phyloP scores from a whole-genome alignment of 2,113 vertebrate genomes.

The Chloropsis cyanopogon region DNA sequence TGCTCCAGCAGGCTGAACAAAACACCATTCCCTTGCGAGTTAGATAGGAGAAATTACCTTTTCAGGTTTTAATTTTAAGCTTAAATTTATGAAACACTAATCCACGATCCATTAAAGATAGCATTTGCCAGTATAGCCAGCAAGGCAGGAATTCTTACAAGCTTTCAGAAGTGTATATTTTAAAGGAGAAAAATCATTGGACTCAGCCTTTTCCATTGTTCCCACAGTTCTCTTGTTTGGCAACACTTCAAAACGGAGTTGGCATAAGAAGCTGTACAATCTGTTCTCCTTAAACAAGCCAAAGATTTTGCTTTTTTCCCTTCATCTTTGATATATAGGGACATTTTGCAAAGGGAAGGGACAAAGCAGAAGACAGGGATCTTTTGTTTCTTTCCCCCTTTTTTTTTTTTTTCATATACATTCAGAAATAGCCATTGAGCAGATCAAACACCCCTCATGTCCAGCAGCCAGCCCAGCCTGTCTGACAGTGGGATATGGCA shows the following conservation, averaged over 20 bases:
- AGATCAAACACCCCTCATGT: not conserved
- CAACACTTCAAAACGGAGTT: not conserved
- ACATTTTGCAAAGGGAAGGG: not conserved
- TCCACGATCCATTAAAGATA: not conserved
- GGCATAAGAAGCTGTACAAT: not conserved
- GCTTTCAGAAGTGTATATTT: not conserved
- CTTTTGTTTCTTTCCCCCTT: not conserved
- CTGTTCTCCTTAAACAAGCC: constrained; percentile 7
- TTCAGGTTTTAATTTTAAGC: constrained; percentile 32
- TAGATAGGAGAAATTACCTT: constrained; percentile 15
- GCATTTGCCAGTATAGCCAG: not conserved
- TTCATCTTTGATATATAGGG: not conserved
- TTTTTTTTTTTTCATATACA: not conserved
- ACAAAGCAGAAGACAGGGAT: not conserved
- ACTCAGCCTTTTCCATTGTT: constrained; percentile 18
- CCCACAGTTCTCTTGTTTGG: not conserved
- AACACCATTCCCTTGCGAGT: not conserved
- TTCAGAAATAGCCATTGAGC: not conserved
- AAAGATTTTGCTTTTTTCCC: not conserved
- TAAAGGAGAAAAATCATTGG: not conserved
- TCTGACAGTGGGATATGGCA: fast-evolving
- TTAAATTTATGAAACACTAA: constrained; percentile 40
- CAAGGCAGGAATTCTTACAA: not conserved
- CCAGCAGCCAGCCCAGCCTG: not conserved
- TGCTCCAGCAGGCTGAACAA: not conserved